These are phyloP conservation scores for Lates japonicus DNA, from an alignment of 2,797 vertebrate species.

Conservation along the genomic window DNA sequence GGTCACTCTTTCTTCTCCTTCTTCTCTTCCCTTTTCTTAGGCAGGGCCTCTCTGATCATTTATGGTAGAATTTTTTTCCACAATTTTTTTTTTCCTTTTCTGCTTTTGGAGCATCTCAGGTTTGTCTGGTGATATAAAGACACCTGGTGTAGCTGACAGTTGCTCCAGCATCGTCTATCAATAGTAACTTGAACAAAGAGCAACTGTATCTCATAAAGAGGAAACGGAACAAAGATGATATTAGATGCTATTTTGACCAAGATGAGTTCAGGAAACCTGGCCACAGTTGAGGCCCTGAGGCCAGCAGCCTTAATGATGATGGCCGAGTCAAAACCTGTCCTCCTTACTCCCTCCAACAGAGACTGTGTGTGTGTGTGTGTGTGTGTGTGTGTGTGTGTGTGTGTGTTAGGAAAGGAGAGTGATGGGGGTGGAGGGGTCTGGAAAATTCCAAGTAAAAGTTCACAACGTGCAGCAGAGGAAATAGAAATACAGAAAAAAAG, in stretches of 20 bases:
- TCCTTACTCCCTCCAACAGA: constrained; percentile 27
- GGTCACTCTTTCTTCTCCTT: constrained; percentile 12
- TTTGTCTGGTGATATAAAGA: constrained; percentile 7
- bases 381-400: constrained; percentile 18
- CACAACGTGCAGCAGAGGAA: constrained; percentile 46
- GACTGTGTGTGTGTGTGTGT: constrained; percentile 1
- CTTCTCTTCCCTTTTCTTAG: background rate
- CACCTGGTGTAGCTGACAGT: background rate
- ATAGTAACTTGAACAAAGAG: background rate
- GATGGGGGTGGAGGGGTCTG: constrained; percentile 21
- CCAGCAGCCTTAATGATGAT: constrained; percentile 43
- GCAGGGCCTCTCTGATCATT: background rate
- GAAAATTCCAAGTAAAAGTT: constrained; percentile 59
- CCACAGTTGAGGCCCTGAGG: constrained; percentile 18
- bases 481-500: constrained; percentile 16
- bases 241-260: constrained; percentile 9
- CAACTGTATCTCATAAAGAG: background rate
- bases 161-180: constrained; percentile 10
- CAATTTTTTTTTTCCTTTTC: background rate
- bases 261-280: constrained; percentile 19
- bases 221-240: constrained; percentile 17
- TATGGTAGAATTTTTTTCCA: background rate
- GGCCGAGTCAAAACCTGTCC: constrained; percentile 45
- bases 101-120: background rate
- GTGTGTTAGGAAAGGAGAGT: constrained; percentile 7